Evolutionary conservation across 1,140 invertebrate genomes (phyloP), one percentile per base, ranked within the genome.

Genomic region (Ips typographus): DNA sequence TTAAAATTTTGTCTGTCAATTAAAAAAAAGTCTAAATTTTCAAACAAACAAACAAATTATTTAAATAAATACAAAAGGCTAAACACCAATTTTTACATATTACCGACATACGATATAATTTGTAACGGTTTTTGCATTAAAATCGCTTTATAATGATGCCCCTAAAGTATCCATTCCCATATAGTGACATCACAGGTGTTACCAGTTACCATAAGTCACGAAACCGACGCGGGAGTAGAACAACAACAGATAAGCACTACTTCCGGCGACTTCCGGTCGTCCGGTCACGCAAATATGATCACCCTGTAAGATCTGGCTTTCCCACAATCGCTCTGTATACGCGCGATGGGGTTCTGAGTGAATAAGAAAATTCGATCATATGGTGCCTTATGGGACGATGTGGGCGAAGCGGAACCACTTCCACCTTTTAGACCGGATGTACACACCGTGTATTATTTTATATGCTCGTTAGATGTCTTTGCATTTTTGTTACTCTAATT

Each of bases 321-420:
- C 60, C 42, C 44, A 62, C 22, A 40, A 42, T 7, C 44, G 47
- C 36, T 51, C 7, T 49, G 0, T 22, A 49, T 6, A 22, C 44
- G 44, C 40, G 43, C 37, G 60, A 62, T 51, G 47, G 60, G 43
- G 22, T 49, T 22, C 22, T 22, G 22, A 22, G 44, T 47, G 60
- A 62, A 40, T 49, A 62, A 62, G 60, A 62, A 62, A 62, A 51
- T 5, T 62, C 2, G 42, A 62, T 62, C 60, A 62, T 62, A 62
- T 62, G 60, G 60, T 62, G 60, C 43, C 43, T 62, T 62, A 62
- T 62, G 60, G 60, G 43, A 8, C 22, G 7, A 58, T 58, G 56
- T 7, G 56, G 56, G 56, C 56, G 56, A 55, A 49, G 44, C 44
- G 44, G 44, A 49, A 49, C 44, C 44, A 49, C 22, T 22, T 22